Evolutionary conservation across 2,113 vertebrate genomes (phyloP).

Genomic region (Chrysemys picta): DNA sequence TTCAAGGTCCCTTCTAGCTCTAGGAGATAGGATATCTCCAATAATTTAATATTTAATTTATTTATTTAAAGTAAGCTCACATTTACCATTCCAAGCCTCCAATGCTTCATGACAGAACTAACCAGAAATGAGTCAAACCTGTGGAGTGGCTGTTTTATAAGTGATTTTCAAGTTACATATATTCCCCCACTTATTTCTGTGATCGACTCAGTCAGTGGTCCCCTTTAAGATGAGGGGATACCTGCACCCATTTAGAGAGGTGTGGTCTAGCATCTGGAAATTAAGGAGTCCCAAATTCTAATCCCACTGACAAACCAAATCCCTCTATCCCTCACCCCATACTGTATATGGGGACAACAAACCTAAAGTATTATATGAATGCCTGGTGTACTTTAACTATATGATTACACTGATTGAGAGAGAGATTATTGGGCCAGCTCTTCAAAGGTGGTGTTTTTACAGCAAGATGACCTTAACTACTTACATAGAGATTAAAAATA

Average conservation of each 20-base stretch:
- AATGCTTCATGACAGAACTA: background rate
- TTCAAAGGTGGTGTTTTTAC: background rate
- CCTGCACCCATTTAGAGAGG: background rate
- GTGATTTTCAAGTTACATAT: background rate
- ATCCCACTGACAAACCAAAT: background rate
- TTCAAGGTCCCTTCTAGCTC: no score
- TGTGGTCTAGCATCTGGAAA: background rate
- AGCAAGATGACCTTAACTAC: background rate
- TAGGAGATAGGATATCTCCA: no score
- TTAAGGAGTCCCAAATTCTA: background rate
- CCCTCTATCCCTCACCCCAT: background rate
- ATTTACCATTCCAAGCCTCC: background rate
- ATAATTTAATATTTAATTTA: no score
- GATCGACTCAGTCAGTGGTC: background rate
- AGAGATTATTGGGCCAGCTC: background rate
- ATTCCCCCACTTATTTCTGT: background rate
- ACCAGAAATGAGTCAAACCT: background rate
- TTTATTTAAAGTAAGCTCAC: background rate
- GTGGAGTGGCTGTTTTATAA: background rate
- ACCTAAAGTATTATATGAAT: background rate
- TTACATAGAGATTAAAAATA: background rate
- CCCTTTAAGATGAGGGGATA: background rate
- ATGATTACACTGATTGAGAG: background rate
- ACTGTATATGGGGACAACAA: background rate
- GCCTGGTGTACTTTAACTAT: background rate